Conservation (phyloP, 1,140 invertebrate species). For the Acromyrmex heyeri region DNA sequence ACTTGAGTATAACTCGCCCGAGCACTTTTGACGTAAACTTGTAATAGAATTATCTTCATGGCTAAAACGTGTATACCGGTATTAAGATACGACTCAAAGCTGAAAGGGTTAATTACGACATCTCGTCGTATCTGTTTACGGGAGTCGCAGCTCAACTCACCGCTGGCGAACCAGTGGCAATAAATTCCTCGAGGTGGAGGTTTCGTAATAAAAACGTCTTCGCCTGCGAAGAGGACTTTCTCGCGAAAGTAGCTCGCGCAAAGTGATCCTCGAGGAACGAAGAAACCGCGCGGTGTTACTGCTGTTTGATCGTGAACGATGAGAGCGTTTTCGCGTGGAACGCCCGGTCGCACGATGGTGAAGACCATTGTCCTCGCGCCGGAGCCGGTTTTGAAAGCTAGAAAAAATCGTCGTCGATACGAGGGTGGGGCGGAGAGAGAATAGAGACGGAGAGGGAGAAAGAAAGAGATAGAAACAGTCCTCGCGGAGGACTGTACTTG, state of each 20-base stretch:
- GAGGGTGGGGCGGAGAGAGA: background rate
- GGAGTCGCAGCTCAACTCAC: background rate
- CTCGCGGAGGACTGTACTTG: slow-evolving; percentile 34
- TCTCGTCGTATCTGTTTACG: slow-evolving; percentile 38
- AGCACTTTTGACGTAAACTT: slow-evolving; percentile 33
- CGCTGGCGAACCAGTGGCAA: background rate
- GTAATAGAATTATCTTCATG: slow-evolving; percentile 44
- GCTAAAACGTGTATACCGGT: background rate
- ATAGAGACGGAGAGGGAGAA: background rate
- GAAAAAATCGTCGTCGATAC: slow-evolving; percentile 64
- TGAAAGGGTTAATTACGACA: slow-evolving; percentile 49
- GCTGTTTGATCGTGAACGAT: slow-evolving; percentile 54
- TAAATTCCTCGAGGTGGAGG: slow-evolving; percentile 33
- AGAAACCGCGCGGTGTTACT: slow-evolving; percentile 31
- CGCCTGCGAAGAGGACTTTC: background rate
- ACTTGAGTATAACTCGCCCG: slow-evolving; percentile 16
- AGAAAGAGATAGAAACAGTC: slow-evolving; percentile 33
- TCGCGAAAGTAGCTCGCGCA: slow-evolving; percentile 30
- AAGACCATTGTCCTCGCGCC: slow-evolving; percentile 71
- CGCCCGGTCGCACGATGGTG: slow-evolving; percentile 48
- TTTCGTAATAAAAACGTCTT: background rate
- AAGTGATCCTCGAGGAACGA: slow-evolving; percentile 8
- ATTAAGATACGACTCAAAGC: slow-evolving; percentile 40
- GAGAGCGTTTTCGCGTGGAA: slow-evolving; percentile 60
- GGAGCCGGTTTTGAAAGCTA: slow-evolving; percentile 68